Evolutionary conservation across 2,113 vertebrate genomes (phyloP).

Genomic region (Gymnogyps californianus): DNA sequence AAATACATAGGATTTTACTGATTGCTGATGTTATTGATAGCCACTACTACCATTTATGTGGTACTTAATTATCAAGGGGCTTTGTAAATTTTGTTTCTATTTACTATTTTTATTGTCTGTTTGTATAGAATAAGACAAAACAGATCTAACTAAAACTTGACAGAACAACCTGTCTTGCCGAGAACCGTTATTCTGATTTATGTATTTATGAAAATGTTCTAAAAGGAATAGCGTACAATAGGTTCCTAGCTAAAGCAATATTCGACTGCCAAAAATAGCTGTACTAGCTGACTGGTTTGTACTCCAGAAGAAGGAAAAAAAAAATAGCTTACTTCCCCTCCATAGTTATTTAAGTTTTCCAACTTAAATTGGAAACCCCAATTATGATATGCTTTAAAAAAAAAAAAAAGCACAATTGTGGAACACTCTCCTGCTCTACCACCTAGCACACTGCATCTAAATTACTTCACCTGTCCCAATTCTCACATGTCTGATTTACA

Average conservation of each 20-base stretch:
- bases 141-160: not conserved
- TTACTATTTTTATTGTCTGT: not conserved
- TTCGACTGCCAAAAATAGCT: not conserved
- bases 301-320: not conserved
- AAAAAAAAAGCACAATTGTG: not conserved
- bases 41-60: not conserved
- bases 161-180: not conserved
- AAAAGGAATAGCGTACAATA: not conserved
- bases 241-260: conserved; percentile 1
- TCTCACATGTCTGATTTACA: not conserved
- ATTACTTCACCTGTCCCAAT: not conserved
- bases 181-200: not conserved
- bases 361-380: not conserved
- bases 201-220: not conserved
- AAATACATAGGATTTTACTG: not conserved
- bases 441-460: not conserved
- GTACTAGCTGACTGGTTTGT: not conserved
- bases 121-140: not conserved
- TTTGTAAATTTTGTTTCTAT: not conserved
- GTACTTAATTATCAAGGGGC: not conserved
- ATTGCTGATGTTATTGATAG: not conserved
- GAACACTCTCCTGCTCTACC: not conserved
- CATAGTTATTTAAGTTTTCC: not conserved
- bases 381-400: not conserved
- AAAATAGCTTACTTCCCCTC: not conserved